Evolutionary conservation across 53 echinoderm and acorn worm species (phyloP).

Genomic region (Stichopus horrens): DNA sequence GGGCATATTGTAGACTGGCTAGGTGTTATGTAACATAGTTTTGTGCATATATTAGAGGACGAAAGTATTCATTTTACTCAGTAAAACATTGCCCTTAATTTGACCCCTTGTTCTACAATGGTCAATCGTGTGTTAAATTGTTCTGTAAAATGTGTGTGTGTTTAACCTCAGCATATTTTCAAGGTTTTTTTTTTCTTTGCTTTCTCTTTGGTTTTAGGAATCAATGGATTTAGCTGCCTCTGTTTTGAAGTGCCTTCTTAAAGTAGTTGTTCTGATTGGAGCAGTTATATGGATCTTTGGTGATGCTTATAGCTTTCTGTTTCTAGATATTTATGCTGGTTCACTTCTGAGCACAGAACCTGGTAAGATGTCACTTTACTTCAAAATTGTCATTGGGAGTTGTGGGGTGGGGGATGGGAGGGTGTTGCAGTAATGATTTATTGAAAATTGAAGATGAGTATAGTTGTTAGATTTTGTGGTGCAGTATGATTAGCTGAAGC

Average conservation of each 20-base stretch:
- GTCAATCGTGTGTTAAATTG: background rate
- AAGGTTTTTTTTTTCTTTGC: background rate
- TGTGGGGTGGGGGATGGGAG: too few species aligned
- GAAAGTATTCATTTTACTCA: too few species aligned
- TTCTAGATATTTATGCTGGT: conserved; percentile 93
- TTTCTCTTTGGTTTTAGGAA: conserved; percentile 55
- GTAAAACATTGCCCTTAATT: too few species aligned
- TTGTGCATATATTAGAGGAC: too few species aligned
- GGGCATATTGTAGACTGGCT: too few species aligned
- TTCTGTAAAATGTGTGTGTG: background rate
- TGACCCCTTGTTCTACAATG: too few species aligned
- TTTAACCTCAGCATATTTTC: background rate
- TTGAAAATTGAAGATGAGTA: too few species aligned
- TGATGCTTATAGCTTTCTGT: conserved; percentile 84
- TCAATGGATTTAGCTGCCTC: conserved; percentile 73
- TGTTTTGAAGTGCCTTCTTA: conserved; percentile 74
- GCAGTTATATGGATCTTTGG: conserved; percentile 86
- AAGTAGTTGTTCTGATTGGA: conserved; percentile 86
- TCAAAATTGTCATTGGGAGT: background rate
- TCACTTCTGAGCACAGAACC: conserved; percentile 78
- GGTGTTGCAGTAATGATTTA: too few species aligned
- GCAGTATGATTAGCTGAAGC: background rate
- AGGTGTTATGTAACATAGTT: too few species aligned
- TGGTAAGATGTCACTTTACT: conserved; percentile 48
- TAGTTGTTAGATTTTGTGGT: too few species aligned